A percentile compares a stretch with the other conserved stretches of the same genome.
Evolutionary conservation across 2,113 vertebrate genomes (phyloP).

Genomic region (Pseudonaja textilis): DNA sequence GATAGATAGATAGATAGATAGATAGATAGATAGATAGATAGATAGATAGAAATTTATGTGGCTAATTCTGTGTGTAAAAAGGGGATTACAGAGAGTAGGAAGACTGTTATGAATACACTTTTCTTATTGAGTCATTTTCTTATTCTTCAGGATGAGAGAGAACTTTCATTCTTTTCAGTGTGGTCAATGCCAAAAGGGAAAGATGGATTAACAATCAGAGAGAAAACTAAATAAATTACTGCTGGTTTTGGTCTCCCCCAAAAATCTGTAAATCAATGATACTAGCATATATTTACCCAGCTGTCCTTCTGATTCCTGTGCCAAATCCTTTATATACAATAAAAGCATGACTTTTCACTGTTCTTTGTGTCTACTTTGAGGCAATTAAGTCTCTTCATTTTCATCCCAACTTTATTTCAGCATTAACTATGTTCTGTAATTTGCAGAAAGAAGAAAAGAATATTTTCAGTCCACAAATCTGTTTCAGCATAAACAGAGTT

Average conservation of each 20-base stretch:
- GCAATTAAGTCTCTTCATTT: constrained; percentile 42
- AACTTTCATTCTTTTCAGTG: background rate
- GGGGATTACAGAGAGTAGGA: background rate
- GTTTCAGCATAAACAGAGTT: constrained; percentile 56
- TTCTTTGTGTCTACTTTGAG: constrained; percentile 14
- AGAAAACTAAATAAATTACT: constrained; percentile 6
- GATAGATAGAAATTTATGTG: background rate
- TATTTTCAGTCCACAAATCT: constrained; percentile 51
- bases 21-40: too few relatives aligned
- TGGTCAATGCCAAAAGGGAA: background rate
- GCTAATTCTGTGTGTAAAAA: background rate
- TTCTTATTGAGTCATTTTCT: background rate
- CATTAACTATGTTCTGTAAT: constrained; percentile 46
- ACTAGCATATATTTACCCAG: constrained; percentile 37
- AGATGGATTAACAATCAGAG: background rate
- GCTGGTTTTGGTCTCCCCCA: constrained; percentile 1
- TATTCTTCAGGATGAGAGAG: background rate
- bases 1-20: too few relatives aligned
- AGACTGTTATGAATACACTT: background rate
- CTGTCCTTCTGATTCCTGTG: constrained; percentile 40
- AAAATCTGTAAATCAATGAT: constrained; percentile 34
- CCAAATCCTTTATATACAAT: constrained; percentile 28
- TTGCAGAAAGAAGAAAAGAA: constrained; percentile 40
- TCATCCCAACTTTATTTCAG: constrained; percentile 24
- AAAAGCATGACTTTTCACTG: constrained; percentile 24